Base-by-base conservation (phyloP, 2,888 invertebrate species). In the Netelia melanura region DNA sequence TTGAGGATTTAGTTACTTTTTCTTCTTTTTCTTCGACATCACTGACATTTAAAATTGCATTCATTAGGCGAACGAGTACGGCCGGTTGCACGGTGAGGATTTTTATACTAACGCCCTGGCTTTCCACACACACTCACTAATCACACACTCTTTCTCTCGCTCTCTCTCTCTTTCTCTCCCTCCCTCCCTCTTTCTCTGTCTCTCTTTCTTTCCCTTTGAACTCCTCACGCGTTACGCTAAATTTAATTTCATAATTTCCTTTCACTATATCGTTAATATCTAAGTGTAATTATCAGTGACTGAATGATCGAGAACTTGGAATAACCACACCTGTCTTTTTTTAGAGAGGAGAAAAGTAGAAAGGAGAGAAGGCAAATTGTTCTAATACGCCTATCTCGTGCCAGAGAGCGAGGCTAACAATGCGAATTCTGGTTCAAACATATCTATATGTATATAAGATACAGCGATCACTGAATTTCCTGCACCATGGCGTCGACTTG, bases 11-110 rank as follows among this genome's bases (percentile, higher is more conserved):
- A 64, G 48, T 30, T 80, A 67, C 79, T 62, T 62, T 64, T 75
- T 70, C 44, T 78, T 62, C 81, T 78, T 86, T 64, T 76, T 85
- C 75, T 84, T 85, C 86, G 86, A 87, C 86, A 77, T 85, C 82
- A 87, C 78, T 84, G 67, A 23, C 71, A 91, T 67, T 90, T 91
- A 88, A 85, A 91, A 90, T 91, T 92, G 91, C 90, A 87, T 91
- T 92, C 89, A 90, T 91, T 91, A 91, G 90, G 89, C 89, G 87
- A 91, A 72, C 88, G 89, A 92, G 90, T 92, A 92, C 90, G 90
- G 91, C 90, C 78, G 70, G 70, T 81, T 77, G 74, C 78, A 78
- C 78, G 62, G 52, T 61, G 65, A 75, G 87, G 78, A 81, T 43
- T 75, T 81, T 65, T 89, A 84, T 89, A 84, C 87, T 85, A 89